phyloP scores from a whole-genome alignment of 1,140 invertebrate genomes.

The Bursaphelenchus mucronatus region DNA sequence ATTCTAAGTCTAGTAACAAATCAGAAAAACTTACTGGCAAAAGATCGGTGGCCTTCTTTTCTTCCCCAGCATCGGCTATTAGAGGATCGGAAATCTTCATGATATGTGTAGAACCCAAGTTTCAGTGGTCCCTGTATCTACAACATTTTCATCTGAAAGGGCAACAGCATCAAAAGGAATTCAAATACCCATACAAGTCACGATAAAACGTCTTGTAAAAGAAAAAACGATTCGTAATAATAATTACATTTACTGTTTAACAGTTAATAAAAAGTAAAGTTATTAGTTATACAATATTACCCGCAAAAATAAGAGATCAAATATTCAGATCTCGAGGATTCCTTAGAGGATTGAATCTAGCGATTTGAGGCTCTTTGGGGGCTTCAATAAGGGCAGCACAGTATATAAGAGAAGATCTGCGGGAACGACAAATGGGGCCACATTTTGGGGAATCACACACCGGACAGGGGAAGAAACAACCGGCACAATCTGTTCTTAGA shows the following conservation, averaged over 20 bases:
- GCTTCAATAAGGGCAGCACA: slow-evolving; percentile 9
- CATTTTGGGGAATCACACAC: slow-evolving; percentile 31
- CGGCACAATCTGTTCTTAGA: slow-evolving; percentile 28
- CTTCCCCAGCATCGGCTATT: too few species aligned
- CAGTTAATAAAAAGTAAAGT: not conserved
- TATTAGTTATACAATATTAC: not conserved
- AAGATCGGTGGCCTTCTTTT: too few species aligned
- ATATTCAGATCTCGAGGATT: slow-evolving; percentile 19
- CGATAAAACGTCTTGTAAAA: too few species aligned
- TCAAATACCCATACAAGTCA: too few species aligned
- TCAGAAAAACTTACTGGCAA: too few species aligned
- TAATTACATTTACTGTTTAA: not conserved
- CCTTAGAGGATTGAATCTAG: slow-evolving; percentile 22
- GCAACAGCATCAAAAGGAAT: too few species aligned
- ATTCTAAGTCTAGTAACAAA: too few species aligned
- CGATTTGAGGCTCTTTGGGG: slow-evolving; percentile 11
- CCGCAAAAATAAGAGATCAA: slow-evolving; percentile 5
- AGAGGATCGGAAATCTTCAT: too few species aligned
- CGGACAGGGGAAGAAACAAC: slow-evolving; percentile 33
- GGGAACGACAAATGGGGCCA: slow-evolving; percentile 23
- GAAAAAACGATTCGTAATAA: too few species aligned
- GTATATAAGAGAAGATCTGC: slow-evolving; percentile 18
- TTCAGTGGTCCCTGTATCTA: too few species aligned
- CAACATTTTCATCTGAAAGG: too few species aligned
- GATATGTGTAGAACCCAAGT: too few species aligned